Evolutionary conservation across 2,888 invertebrate genomes (phyloP).

Genomic region (Hedya salicella): DNA sequence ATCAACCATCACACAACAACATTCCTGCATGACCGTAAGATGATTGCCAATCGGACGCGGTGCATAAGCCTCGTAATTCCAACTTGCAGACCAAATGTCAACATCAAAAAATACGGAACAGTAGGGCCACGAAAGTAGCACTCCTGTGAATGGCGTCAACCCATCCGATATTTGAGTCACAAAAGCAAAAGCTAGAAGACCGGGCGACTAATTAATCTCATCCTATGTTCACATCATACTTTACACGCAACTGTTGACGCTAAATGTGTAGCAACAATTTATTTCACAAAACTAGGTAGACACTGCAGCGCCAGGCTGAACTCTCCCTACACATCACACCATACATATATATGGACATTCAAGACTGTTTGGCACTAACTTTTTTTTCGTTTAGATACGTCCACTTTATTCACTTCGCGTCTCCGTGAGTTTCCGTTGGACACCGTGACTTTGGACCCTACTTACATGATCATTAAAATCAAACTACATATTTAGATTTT

Average conservation of each 20-base stretch:
- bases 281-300: slow-evolving; percentile 12
- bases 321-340: not conserved
- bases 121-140: slow-evolving; percentile 7
- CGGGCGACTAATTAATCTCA: slow-evolving; percentile 10
- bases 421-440: slow-evolving; percentile 12
- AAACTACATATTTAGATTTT: slow-evolving; percentile 10
- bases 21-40: too few species aligned
- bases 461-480: slow-evolving; percentile 12
- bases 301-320: not conserved
- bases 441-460: slow-evolving; percentile 35
- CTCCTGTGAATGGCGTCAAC: slow-evolving; percentile 1
- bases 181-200: slow-evolving; percentile 14
- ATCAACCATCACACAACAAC: too few species aligned
- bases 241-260: slow-evolving; percentile 10
- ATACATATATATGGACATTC: slow-evolving; percentile 22
- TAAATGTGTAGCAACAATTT: not conserved
- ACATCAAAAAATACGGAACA: not conserved
- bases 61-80: not conserved
- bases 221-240: slow-evolving; percentile 10
- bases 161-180: slow-evolving; percentile 13
- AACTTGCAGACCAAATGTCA: slow-evolving; percentile 2
- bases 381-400: slow-evolving; percentile 11
- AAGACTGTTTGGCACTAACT: slow-evolving; percentile 33
- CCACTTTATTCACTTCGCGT: not conserved
- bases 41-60: not conserved